Base-by-base conservation (phyloP, 2,113 vertebrate species). In the Apeltes quadracus region DNA sequence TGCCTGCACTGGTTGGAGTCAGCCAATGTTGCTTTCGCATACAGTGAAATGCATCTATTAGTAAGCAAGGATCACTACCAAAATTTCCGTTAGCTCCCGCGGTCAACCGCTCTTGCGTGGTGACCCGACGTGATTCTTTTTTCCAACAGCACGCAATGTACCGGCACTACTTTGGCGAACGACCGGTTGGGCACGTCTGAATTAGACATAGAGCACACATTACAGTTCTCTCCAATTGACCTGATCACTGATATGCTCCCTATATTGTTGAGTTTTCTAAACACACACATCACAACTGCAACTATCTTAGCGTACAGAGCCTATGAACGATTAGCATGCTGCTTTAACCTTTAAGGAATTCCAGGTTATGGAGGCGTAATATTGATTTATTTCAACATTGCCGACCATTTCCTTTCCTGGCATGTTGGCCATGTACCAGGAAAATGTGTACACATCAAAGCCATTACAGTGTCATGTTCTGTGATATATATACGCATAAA, bases 381-480 rank as follows among this genome's bases (percentile, higher is more conserved):
- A n/a, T 15, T 73, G n/a, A 63, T 34, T 75, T 50, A 57, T 63
- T 72, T 36, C 6, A 38, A 22, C 34, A 78, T 27, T 8, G 7
- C 32, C 50, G 44, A 59, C 59, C 55, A 72, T 4, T 65, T 53
- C 34, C 32, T 38, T 62, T 64, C 32, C 55, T 75, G 75, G 69
- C 84, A 82, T 57, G 57, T 55, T 68, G 50, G 64, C 61, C 73
- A 14, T 78, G 68, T 82, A 78, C 46, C 46, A 70, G 72, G 69
- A 36, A 87, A 87, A 82, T 67, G 46, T 69, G 61, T 76, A 84
- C 82, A 86, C 79, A 82, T 93, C 82, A 87, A 90, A 92, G 73
- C 79, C 87, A 89, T 90, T 88, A 92, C 86, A 87, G 65, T 87
- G 89, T 92, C 89, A 85, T 67, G 66, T 71, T 76, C 32, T 58